phyloP scores from a whole-genome alignment of 2,113 vertebrate species.

The Helogale parvula region DNA sequence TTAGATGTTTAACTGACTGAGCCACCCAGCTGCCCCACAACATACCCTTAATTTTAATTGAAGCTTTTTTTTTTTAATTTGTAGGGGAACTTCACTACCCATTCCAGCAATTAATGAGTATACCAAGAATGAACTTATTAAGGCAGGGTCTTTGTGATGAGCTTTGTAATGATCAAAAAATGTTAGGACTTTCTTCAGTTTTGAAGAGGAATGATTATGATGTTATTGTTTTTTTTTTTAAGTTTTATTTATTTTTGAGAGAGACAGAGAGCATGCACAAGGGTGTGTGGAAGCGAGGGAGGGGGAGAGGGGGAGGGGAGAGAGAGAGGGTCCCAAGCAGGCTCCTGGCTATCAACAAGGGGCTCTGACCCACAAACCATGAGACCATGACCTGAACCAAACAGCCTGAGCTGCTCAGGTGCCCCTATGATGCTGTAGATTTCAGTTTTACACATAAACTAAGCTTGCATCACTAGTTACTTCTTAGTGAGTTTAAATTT shows the following conservation, averaged over 20 bases:
- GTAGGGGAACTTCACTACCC: background rate
- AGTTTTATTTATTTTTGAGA: too few species aligned
- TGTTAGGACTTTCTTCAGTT: background rate
- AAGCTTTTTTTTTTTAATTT: background rate
- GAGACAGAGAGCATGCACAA: too few species aligned
- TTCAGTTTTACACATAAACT: background rate
- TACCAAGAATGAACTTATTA: background rate
- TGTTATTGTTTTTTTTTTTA: background rate
- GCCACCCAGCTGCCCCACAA: background rate
- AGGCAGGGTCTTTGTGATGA: background rate
- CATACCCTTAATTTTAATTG: background rate
- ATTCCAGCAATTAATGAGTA: background rate
- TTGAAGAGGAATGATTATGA: background rate
- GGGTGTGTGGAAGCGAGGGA: too few species aligned
- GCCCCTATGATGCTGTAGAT: background rate
- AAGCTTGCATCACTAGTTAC: background rate
- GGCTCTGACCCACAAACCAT: too few species aligned
- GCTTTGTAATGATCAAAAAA: background rate
- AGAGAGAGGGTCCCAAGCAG: too few species aligned
- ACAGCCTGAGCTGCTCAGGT: too few species aligned
- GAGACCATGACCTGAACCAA: too few species aligned
- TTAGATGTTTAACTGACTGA: too few species aligned
- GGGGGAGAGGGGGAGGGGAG: too few species aligned
- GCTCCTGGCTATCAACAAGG: too few species aligned
- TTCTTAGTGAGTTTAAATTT: background rate